phyloP scores from a whole-genome alignment of 2,113 vertebrate species.

The Ursus arctos region DNA sequence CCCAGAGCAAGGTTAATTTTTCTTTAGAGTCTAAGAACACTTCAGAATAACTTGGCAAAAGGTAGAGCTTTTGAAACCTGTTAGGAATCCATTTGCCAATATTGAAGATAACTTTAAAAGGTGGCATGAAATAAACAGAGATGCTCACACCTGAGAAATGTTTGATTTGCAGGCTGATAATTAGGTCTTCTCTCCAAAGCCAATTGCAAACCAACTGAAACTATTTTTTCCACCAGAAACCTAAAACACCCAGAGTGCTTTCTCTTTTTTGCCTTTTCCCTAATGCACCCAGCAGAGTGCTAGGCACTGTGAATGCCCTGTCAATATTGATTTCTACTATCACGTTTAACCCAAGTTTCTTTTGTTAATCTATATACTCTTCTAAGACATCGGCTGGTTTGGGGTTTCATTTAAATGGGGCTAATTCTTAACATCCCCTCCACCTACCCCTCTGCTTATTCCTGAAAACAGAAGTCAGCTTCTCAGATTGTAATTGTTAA shows the following conservation, averaged over 20 bases:
- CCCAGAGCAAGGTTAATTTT: conserved; percentile 74
- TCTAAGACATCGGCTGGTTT: background rate
- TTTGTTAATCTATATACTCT: background rate
- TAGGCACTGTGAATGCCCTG: background rate
- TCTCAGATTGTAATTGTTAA: conserved; percentile 29
- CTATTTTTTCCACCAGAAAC: background rate
- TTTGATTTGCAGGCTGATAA: background rate
- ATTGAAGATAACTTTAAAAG: conserved; percentile 33
- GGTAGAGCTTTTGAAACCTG: conserved; percentile 1
- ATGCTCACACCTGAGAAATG: background rate
- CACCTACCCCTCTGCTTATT: background rate
- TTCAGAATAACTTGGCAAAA: conserved; percentile 67
- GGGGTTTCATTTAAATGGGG: background rate
- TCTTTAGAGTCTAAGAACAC: conserved; percentile 66
- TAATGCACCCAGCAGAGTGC: background rate
- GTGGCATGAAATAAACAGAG: background rate
- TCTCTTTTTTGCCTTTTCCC: background rate
- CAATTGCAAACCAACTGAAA: background rate
- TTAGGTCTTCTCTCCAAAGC: background rate
- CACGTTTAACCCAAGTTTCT: background rate
- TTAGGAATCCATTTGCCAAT: conserved; percentile 42
- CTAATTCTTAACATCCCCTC: background rate
- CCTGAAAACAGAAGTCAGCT: background rate
- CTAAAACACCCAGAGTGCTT: background rate
- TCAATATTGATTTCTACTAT: background rate